Percentiles rank a stretch among this genome's conserved stretches.
Conservation (phyloP, 1,140 invertebrate genomes). For the Anoplolepis gracilipes region DNA sequence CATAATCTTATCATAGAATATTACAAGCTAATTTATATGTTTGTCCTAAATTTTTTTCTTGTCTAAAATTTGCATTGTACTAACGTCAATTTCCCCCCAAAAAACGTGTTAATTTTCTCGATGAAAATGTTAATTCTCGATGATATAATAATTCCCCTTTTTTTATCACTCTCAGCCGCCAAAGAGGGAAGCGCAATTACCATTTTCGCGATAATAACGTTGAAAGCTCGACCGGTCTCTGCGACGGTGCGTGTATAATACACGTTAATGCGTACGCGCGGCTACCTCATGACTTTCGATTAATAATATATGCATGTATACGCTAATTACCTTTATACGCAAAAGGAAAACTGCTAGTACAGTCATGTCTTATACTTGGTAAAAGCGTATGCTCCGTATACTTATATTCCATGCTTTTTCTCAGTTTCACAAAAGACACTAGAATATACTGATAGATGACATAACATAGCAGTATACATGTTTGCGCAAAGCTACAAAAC, state of each 20-base stretch:
- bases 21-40: neutral
- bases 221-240: neutral
- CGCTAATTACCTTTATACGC: constrained; percentile 9
- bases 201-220: constrained; percentile 22
- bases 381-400: constrained; percentile 21
- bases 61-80: neutral
- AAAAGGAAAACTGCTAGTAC: neutral
- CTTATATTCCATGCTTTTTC: neutral
- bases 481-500: constrained; percentile 20
- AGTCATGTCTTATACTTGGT: neutral
- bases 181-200: neutral
- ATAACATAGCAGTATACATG: neutral
- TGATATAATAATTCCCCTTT: neutral
- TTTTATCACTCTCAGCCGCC: neutral
- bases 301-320: neutral
- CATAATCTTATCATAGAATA: neutral
- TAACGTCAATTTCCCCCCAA: neutral
- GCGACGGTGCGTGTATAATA: neutral
- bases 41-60: neutral
- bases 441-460: neutral
- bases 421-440: neutral
- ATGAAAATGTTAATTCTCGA: constrained; percentile 21
- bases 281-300: neutral
- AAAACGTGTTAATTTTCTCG: constrained; percentile 1
- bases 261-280: neutral